A percentile compares a stretch with the other conserved stretches of the same genome.
Conservation (phyloP, 2,888 invertebrate species). For the Mantis religiosa region DNA sequence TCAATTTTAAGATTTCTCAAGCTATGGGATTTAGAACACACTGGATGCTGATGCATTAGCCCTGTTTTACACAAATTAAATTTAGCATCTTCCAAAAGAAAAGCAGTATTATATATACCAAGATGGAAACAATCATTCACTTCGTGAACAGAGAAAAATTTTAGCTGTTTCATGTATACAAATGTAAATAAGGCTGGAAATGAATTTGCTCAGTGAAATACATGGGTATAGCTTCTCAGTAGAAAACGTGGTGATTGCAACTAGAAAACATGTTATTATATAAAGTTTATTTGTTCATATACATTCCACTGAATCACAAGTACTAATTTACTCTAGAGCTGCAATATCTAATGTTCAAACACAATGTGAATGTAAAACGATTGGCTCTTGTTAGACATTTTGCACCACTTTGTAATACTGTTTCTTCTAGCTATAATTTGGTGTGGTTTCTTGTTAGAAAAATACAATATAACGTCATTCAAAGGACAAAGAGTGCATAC, state of each 20-base stretch:
- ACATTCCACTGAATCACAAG: neutral
- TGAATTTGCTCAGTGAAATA: neutral
- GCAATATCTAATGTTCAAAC: no score
- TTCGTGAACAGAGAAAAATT: neutral
- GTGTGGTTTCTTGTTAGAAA: no score
- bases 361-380: no score
- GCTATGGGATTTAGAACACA: neutral
- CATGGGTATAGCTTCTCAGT: neutral
- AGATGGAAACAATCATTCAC: neutral
- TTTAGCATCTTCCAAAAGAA: neutral
- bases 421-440: no score
- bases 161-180: neutral
- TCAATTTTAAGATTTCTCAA: neutral
- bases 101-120: neutral
- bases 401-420: no score
- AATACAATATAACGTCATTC: no score
- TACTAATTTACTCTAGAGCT: neutral
- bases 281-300: neutral
- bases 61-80: neutral
- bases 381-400: no score
- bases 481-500: no score
- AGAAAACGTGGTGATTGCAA: neutral
- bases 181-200: neutral
- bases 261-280: neutral
- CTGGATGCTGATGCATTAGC: neutral